Evolutionary conservation across 1,140 invertebrate species (phyloP).

Genomic region (Caenorhabditis tropicalis): DNA sequence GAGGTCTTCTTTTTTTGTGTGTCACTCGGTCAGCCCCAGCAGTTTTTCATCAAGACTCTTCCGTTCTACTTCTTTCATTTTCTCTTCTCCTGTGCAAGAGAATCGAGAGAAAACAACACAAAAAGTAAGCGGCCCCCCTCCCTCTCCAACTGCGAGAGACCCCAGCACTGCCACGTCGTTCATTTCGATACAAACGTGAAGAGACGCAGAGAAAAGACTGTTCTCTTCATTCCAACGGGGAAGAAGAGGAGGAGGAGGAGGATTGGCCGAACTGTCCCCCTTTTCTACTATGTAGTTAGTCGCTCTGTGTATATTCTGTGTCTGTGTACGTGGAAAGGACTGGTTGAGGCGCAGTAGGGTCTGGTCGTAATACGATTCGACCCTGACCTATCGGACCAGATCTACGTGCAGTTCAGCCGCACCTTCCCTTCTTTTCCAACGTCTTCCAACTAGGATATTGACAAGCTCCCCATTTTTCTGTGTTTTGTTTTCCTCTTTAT

Average conservation of each 20-base stretch:
- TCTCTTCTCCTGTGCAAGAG: too few species aligned
- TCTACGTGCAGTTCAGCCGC: not conserved
- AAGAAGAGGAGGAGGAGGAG: not conserved
- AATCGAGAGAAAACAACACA: not conserved
- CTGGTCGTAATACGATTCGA: constrained; percentile 18
- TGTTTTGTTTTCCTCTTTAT: too few species aligned
- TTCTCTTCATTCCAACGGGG: constrained; percentile 19
- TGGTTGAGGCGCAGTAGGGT: not conserved
- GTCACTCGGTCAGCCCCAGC: not conserved
- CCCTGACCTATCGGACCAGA: not conserved
- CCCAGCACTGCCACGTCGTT: constrained; percentile 10
- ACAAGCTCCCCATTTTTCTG: too few species aligned
- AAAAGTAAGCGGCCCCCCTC: not conserved
- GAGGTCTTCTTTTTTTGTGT: not conserved
- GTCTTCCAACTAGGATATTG: too few species aligned
- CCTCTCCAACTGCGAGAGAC: not conserved
- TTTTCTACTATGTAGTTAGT: constrained; percentile 18
- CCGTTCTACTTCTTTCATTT: not conserved
- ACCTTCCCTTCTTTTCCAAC: too few species aligned
- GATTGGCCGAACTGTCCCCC: not conserved
- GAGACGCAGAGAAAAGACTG: not conserved
- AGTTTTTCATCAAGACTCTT: not conserved
- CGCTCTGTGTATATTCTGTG: not conserved
- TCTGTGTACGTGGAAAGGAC: not conserved
- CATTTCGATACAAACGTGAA: not conserved